phyloP scores from a whole-genome alignment of 2,113 vertebrate genomes.

The Mirza zaza region DNA sequence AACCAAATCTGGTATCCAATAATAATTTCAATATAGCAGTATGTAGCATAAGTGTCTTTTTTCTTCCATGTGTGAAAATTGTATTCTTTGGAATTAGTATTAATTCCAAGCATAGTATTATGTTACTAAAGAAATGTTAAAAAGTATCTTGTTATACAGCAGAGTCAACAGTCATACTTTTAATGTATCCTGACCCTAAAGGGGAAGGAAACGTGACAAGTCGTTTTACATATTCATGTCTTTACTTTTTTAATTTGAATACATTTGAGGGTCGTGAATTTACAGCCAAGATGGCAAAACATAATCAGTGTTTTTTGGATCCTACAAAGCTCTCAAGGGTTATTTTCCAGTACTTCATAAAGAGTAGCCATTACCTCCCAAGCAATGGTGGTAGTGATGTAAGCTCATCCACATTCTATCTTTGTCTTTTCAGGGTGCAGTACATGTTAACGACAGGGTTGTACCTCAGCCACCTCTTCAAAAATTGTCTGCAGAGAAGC shows the following conservation, averaged over 20 bases:
- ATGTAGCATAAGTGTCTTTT: not conserved
- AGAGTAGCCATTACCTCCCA: not conserved
- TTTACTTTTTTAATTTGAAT: not conserved
- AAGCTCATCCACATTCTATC: not conserved
- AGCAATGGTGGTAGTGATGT: not conserved
- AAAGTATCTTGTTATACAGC: not conserved
- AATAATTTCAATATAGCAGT: not conserved
- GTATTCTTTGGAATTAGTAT: not conserved
- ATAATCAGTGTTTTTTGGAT: not conserved
- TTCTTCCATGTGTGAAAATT: not conserved
- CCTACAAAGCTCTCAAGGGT: not conserved
- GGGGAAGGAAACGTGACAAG: not conserved
- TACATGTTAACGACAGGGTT: slow-evolving; percentile 91
- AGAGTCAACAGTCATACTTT: not conserved
- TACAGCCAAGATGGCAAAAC: not conserved
- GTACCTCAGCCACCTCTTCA: slow-evolving; percentile 95
- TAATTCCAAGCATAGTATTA: not conserved
- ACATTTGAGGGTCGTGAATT: not conserved
- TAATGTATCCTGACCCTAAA: not conserved
- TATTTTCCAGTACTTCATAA: not conserved
- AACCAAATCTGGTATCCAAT: not conserved
- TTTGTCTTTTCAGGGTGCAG: slow-evolving; percentile 88
- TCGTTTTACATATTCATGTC: not conserved
- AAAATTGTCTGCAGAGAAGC: slow-evolving; percentile 92
- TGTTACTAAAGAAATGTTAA: not conserved